Base-by-base conservation (phyloP, 2,113 vertebrate species). In the Neopipo cinnamomea region DNA sequence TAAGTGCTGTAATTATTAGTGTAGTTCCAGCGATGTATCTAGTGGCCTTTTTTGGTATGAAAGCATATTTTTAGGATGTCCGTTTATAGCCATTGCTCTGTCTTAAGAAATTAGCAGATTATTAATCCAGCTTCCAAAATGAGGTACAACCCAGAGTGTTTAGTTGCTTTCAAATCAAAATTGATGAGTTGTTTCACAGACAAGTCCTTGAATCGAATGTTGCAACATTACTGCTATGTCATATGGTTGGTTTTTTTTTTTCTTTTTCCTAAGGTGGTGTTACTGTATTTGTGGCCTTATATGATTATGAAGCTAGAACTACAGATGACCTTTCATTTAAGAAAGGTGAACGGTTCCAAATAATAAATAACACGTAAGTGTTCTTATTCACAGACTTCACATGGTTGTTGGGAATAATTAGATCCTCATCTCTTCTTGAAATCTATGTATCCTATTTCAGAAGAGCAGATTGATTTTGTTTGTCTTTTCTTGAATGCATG, bases 201-300 rank as follows among this genome's bases (percentile, higher is more conserved):
- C 7, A 35, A 68, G 47, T 78, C 39, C 21, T 77, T 67, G 77
- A 77, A 59, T 92, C 52, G 37, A 74, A 19, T 49, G 24, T 83
- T 96, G 23, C 24, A 72, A 33, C 14, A 6, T 63, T 66, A 61
- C 31, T 91, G 37, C 53, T 93, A 1, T 56, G 68, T 94, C 35
- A 55, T 50, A 6, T 18, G 20, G 8, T 18, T 46, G 20, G 12
- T 58, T 77, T 76, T 76, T 91, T 59, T 63, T 59, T 8, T 21
- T 66, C 23, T 44, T 88, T 71, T 93, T 75, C 81, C 88, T 80
- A 89, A 99, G 99, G 99, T 96, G 99, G 99, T 50, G 99, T 99
- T 95, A 99, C 99, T 49, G 98, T 99, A 98, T 99, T 99, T 97
- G 99, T 99, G 98, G 99, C 99, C 98, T 99, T 99, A 97, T 99